Percentiles rank a stretch among this genome's conserved stretches.
These are phyloP conservation scores for Coreius guichenoti DNA, from an alignment of 2,797 vertebrate genomes.

Conservation along the genomic window DNA sequence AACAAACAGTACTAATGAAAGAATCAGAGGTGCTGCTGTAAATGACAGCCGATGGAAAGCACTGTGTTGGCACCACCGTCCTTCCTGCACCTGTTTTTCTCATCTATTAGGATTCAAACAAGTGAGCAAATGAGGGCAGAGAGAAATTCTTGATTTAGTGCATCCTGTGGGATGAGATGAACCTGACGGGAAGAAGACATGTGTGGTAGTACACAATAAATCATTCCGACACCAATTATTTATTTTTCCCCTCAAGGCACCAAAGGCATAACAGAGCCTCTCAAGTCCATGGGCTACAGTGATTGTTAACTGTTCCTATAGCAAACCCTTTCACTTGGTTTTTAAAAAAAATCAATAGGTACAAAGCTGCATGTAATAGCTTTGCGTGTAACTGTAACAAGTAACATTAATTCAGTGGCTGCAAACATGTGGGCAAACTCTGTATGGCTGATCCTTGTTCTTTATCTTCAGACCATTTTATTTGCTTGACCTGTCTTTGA, in stretches of 20 bases:
- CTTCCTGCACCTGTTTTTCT: slow-evolving; percentile 37
- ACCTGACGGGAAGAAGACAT: slow-evolving; percentile 47
- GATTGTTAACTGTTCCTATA: slow-evolving; percentile 36
- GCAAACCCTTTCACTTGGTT: slow-evolving; percentile 22
- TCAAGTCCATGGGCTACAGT: slow-evolving; percentile 43
- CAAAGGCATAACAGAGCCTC: slow-evolving; percentile 49
- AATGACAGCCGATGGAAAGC: slow-evolving; percentile 34
- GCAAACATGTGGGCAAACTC: slow-evolving; percentile 31
- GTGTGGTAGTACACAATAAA: slow-evolving; percentile 53
- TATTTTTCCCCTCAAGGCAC: slow-evolving; percentile 52
- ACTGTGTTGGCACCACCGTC: slow-evolving; percentile 13
- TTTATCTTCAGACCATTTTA: slow-evolving; percentile 31
- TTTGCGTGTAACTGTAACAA: slow-evolving; percentile 45
- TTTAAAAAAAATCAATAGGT: slow-evolving; percentile 57
- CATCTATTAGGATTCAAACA: slow-evolving; percentile 43
- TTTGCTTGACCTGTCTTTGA: not conserved
- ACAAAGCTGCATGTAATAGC: slow-evolving; percentile 46
- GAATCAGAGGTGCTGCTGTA: slow-evolving; percentile 38
- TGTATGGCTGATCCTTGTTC: slow-evolving; percentile 12
- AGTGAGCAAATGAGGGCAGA: slow-evolving; percentile 50
- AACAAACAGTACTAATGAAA: slow-evolving; percentile 51
- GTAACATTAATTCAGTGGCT: slow-evolving; percentile 46
- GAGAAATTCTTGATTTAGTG: slow-evolving; percentile 48
- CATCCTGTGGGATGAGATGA: slow-evolving; percentile 49
- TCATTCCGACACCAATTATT: slow-evolving; percentile 55